Percentiles rank a stretch among this genome's conserved stretches.
Conservation (phyloP, 2,113 vertebrate genomes). For the Onychorhynchus coronatus region DNA sequence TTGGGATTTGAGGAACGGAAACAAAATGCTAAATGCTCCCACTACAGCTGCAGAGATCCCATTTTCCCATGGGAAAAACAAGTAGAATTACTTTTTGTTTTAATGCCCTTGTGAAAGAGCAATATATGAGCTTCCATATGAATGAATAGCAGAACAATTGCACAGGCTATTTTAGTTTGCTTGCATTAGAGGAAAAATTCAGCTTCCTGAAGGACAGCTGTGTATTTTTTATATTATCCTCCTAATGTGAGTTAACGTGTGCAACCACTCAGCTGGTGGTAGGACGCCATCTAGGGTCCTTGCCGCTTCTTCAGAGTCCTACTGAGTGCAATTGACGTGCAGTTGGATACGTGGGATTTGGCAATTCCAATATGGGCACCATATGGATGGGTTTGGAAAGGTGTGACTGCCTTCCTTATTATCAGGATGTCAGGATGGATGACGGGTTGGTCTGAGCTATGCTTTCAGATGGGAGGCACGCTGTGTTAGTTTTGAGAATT, state of each 20-base stretch:
- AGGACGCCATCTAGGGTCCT: neutral
- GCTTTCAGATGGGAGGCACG: neutral
- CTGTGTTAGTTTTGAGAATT: neutral
- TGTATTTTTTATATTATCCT: fast-evolving
- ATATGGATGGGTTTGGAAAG: neutral
- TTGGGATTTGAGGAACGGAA: neutral
- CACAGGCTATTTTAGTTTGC: neutral
- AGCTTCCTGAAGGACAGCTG: neutral
- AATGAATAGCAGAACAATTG: neutral
- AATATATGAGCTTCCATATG: neutral
- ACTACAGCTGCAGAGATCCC: neutral
- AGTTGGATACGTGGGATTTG: fast-evolving
- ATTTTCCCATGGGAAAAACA: neutral
- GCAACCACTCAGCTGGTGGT: neutral
- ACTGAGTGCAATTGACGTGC: fast-evolving
- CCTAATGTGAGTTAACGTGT: neutral
- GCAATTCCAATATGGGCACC: fast-evolving
- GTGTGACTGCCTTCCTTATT: fast-evolving
- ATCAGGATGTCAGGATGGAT: neutral
- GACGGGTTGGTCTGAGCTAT: neutral
- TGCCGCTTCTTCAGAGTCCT: fast-evolving
- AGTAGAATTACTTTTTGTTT: neutral
- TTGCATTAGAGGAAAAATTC: neutral
- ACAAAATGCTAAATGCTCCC: neutral
- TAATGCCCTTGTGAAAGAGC: neutral